These are phyloP conservation scores for Pontoporia blainvillei DNA, from an alignment of 2,113 vertebrate genomes.

Conservation along the genomic window DNA sequence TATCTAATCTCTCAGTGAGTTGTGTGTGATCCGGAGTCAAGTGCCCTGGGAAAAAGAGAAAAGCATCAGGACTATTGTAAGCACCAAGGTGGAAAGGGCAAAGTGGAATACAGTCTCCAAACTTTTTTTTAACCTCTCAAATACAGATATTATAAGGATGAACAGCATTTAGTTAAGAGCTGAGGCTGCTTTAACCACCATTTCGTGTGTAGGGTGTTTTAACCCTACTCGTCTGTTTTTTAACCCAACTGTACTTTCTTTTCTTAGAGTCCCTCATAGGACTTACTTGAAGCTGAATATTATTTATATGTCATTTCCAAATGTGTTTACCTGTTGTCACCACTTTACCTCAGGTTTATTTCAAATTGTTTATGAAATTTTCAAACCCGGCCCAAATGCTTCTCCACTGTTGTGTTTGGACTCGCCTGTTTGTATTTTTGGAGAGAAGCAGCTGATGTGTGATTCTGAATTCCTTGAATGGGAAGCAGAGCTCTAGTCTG, in stretches of 20 bases:
- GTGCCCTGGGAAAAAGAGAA: conserved; percentile 19
- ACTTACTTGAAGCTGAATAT: not conserved
- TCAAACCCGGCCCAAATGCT: not conserved
- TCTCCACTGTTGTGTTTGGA: not conserved
- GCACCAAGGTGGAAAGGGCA: not conserved
- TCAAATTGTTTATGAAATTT: not conserved
- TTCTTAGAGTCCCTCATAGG: not conserved
- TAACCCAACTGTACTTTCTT: not conserved
- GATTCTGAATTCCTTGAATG: not conserved
- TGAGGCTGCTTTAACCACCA: not conserved
- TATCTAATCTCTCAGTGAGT: conserved; percentile 43
- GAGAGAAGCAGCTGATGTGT: not conserved
- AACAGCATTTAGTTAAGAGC: not conserved
- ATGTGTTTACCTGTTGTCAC: not conserved
- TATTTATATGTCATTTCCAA: not conserved
- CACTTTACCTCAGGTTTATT: not conserved
- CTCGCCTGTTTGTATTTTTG: not conserved
- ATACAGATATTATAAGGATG: not conserved
- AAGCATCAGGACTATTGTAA: conserved; percentile 37
- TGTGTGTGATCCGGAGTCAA: not conserved
- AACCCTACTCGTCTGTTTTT: not conserved
- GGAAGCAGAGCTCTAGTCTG: not conserved
- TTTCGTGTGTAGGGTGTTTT: not conserved
- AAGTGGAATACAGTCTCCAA: not conserved
- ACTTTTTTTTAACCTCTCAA: conserved; percentile 35